Evolutionary conservation across 2,797 vertebrate genomes (phyloP), one percentile per base, ranked within the genome.

Genomic region (Hirundo rustica): DNA sequence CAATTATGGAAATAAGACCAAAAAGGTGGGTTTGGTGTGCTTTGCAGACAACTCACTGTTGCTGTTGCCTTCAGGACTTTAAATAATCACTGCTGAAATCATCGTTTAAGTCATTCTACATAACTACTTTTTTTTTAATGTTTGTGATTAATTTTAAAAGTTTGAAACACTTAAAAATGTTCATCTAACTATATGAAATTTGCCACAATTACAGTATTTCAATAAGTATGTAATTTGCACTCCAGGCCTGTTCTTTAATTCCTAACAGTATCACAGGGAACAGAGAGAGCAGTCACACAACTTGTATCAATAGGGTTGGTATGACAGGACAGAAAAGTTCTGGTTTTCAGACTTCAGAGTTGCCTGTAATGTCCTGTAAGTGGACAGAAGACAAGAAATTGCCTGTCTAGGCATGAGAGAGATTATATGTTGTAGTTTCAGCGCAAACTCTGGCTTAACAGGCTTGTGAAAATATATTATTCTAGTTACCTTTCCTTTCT

Each of bases 1-100:
- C 98, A 22, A 92, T 99, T 96, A 99, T 99, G 97, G 99, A 99
- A 97, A 99, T 99, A 64, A 98, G 97, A 88, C 99, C 99, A 57
- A 98, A 98, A 96, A 99, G 98, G 99, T 99, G 91, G 5, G 85
- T 67, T 47, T 14, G 20, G 23, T n/a, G 26, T 93, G 36, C 15
- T 77, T 95, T 85, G 70, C 47, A n/a, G 16, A 42, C 3, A 2
- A 7, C 5, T 54, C 5, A 0, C 36, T 71, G 32, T 53, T 70
- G 17, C 42, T 57, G 3, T 71, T 80, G 27, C 23, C 9, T 75
- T 64, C 22, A 13, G 38, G 60, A 60, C 26, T 48, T 86, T 9
- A 77, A 61, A 34, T 71, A 30, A 36, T 57, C 10, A 22, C 32
- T 23, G 9, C 13, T 66, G 34, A 45, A 62, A 32, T 65, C 1